Base-by-base conservation (phyloP, 2,888 invertebrate genomes). In the Chrysolina americana region DNA sequence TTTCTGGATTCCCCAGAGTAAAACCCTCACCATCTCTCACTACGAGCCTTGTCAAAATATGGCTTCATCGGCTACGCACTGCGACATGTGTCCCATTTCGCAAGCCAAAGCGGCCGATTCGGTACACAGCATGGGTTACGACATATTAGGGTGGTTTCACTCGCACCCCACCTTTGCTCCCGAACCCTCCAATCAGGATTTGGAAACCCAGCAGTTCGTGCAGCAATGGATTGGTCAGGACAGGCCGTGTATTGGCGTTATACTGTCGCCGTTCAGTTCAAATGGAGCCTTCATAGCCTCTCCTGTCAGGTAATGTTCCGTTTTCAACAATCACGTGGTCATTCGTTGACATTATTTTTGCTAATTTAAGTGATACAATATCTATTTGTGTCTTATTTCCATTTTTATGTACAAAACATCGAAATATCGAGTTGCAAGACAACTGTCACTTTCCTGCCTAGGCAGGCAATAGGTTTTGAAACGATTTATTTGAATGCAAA, bases 11-110 rank as follows among this genome's bases (percentile, higher is more conserved):
- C 76, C 81, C 0, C 81, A 84, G 17, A 77, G 81, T 15, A 85
- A 87, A 59, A 83, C 84, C 36, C 83, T 92, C 41, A 86, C 86
- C 21, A 88, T 92, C 76, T 86, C 86, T 41, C 87, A 89, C 71
- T 94, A 94, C 83, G 89, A 91, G 17, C 92, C 93, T 0, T 94
- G 93, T 80, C 89, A 89, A 70, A 94, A 93, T 78, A 89, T 92
- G 21, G 90, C 90, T 36, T 91, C 92, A 70, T 91, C 91, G 70
- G 89, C 90, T 8, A 92, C 93, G 70, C 93, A 93, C 87, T 94
- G 94, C 85, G 94, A 95, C 81, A 94, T 94, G 94, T 94, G 94
- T 82, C 94, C 94, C 0, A 92, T 93, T 21, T 92, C 92, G 3
- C 92, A 94, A 84, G 90, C 92, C 6, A 87, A 86, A 76, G 93